Base-by-base conservation (phyloP, 2,113 vertebrate species). In the Lophotis ruficrista region DNA sequence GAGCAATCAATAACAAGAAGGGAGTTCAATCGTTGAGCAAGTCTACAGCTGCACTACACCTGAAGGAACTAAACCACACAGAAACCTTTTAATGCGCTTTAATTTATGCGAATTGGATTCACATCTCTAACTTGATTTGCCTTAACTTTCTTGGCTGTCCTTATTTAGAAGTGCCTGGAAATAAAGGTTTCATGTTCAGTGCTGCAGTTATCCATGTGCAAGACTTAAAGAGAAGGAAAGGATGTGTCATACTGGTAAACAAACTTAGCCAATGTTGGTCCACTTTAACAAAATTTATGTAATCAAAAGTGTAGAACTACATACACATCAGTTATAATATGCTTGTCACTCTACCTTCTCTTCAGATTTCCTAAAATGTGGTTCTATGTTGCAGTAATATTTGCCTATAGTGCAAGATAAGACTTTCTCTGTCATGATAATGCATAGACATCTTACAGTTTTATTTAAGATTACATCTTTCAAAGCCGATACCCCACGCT, bases 281-380 rank as follows among this genome's bases (percentile, higher is more conserved):
- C 4, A 91, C 86, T 96, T 96, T 58, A 96, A 95, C 65, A 97
- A 96, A 97, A 94, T 56, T 61, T 78, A 10, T 77, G 61, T 77
- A 89, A 93, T 94, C 77, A 65, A 68, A 76, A 79, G 9, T 71
- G 33, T 51, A 85, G 68, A 82, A 50, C 43, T 41, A 54, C 54
- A 86, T 35, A 95, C 48, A 88, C 38, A 57, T 89, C 79, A 90
- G 57, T 81, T 96, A 87, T 66, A 94, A 93, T 38, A 94, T 96
- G 58, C 45, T 90, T 92, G 33, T 89, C 90, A 65, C 57, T 71
- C 56, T 69, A 43, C 48, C 45, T n/a, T 89, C 65, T 89, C 72
- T 87, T 90, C 57, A 87, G 45, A 65, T 89, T 83, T 93, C 68
- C 66, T 50, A 68, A 90, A 91, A 91, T 50, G 56, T 70, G 87